Base-by-base conservation (phyloP, 2,113 vertebrate genomes). In the Herpetotheres cachinnans region DNA sequence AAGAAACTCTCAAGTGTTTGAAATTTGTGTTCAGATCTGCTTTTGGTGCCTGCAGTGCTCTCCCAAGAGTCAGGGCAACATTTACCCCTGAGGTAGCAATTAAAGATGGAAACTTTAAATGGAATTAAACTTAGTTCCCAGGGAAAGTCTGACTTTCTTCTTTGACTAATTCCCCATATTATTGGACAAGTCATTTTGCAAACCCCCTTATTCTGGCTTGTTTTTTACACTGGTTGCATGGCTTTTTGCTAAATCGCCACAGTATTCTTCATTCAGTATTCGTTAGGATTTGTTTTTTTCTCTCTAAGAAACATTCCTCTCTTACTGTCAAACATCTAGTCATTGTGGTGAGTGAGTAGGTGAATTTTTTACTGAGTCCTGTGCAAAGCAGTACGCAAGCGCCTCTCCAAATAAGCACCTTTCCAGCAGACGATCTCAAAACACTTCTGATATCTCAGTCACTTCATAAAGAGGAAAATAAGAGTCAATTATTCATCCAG, bases 271-370 rank as follows among this genome's bases (percentile, higher is more conserved):
- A 55, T 66, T 73, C 27, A 54, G 2, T 24, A 40, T 38, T 69
- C 22, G 52, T 47, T 38, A 19, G 27, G 27, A 13, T 24, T 40
- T 30, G 17, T 21, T 79, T 49, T 62, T 50, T 52, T 13, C 13
- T 44, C 4, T 21, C 7, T 42, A 9, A 67, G 52, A 54, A 46
- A 11, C 30, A 5, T 21, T 47, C 36, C 5, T 59, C 29, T 38
- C 18, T 76, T 13, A 2, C 38, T 71, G 16, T 44, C 63, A 81
- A 62, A 44, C 25, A 42, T 17, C 21, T 34, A 54, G 6, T 22
- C 38, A 9, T 11, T 1, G 1, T 38, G 63, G 9, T 5, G 54
- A 62, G 10, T 12, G 30, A 19, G 2, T 0, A 56, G 67, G 22
- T 44, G 13, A 32, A 4, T 0, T 0, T 90, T 87, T 87, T 50